Percentiles rank a stretch among this genome's conserved stretches.
phyloP scores from a whole-genome alignment of 2,797 vertebrate genomes.

The Paedocypris micromegethes region DNA sequence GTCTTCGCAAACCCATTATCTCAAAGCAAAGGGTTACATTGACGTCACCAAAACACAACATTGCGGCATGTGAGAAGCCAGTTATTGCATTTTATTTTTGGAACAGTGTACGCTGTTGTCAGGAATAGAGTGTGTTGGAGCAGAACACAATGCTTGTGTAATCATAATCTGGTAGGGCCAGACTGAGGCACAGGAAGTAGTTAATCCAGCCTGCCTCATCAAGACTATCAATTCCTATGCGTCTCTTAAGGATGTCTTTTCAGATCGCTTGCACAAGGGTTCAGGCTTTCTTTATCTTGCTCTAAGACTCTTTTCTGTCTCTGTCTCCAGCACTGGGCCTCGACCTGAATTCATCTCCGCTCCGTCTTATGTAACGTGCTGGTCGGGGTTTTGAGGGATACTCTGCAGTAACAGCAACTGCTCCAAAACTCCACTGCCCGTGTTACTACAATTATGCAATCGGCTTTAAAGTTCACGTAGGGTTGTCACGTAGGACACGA shows the following conservation, averaged over 20 bases:
- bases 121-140: constrained; percentile 40
- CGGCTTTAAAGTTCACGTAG: constrained; percentile 61
- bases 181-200: constrained; percentile 21
- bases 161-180: constrained; percentile 9
- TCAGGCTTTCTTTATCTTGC: constrained; percentile 14
- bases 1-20: constrained; percentile 15
- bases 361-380: constrained; percentile 66
- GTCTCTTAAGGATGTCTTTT: constrained; percentile 56
- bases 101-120: constrained; percentile 26
- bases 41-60: constrained; percentile 44
- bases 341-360: constrained; percentile 66
- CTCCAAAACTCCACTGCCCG: constrained; percentile 69
- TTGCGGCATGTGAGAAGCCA: constrained; percentile 33
- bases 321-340: constrained; percentile 55
- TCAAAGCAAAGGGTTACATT: constrained; percentile 22
- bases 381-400: constrained; percentile 47
- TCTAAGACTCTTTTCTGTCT: constrained; percentile 58
- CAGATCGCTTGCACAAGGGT: constrained; percentile 61
- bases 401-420: constrained; percentile 45
- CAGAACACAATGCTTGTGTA: constrained; percentile 38
- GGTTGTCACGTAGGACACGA: constrained; percentile 43
- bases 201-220: constrained; percentile 36
- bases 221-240: constrained; percentile 32
- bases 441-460: constrained; percentile 63
- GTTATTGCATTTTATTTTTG: constrained; percentile 45